Evolutionary conservation across 2,797 vertebrate genomes (phyloP), one percentile per base, ranked within the genome.

Genomic region (Tadarida brasiliensis): DNA sequence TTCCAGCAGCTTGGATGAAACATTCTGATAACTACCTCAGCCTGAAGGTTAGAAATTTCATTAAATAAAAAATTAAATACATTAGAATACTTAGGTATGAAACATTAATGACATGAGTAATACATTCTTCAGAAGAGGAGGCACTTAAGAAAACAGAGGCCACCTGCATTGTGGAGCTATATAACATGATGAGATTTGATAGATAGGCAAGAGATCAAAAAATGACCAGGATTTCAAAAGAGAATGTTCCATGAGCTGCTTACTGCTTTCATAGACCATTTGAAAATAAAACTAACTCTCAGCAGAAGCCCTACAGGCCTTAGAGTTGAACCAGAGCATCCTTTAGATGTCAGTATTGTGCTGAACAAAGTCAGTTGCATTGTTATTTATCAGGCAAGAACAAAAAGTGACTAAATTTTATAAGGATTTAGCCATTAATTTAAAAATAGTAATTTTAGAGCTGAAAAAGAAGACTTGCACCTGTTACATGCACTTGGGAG

Each of bases 21-120:
- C 63, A 39, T 87, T 97, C 63, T 94, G 76, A 47, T 95, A 96
- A 94, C 90, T 94, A 94, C 71, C 51, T 95, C 80, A 87, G 87
- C 94, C 71, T 94, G 78, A 95, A 97, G 95, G 85, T 90, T 96
- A 85, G 71, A 96, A 96, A 97, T 96, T 97, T 97, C 88, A 95
- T 95, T 97, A 97, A 97, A 97, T 98, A 95, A 98, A 97, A 97
- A 97, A 97, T 96, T 95, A 96, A 97, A 92, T 96, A 97, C 87
- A 90, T 95, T 97, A 96, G 78, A 92, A 97, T 97, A 94, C 82
- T 92, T 97, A 96, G 83, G 39, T 91, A 96, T 97, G 92, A 98
- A 98, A 97, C 95, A 97, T 97, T 97, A 97, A 97, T 95, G 94
- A 96, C 87, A 81, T 91, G 70, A 93, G 90, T 96, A 97, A 95